Percentiles rank a stretch among this genome's conserved stretches.
phyloP scores from a whole-genome alignment of 2,797 vertebrate genomes.

The Sandelia bainsii region DNA sequence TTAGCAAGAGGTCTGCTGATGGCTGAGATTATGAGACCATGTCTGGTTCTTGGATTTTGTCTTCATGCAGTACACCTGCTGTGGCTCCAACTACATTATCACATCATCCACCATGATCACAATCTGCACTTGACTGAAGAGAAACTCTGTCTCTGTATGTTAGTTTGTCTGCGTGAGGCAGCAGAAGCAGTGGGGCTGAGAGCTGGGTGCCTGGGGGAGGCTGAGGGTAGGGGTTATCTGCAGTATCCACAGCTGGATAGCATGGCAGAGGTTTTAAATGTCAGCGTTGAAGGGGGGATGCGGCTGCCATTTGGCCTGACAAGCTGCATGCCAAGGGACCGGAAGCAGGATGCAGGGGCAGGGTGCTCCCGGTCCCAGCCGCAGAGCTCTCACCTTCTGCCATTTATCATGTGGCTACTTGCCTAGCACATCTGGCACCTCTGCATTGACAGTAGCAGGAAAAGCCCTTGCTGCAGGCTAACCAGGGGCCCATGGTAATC shows the following conservation, averaged over 20 bases:
- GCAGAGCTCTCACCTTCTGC: constrained; percentile 76
- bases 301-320: constrained; percentile 80
- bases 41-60: neutral
- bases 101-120: neutral
- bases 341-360: constrained; percentile 74
- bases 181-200: constrained; percentile 46
- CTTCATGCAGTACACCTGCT: neutral
- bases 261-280: constrained; percentile 85
- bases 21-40: neutral
- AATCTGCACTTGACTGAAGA: constrained; percentile 25
- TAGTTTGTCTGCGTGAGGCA: constrained; percentile 59
- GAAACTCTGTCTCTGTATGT: constrained; percentile 47
- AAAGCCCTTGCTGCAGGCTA: constrained; percentile 67
- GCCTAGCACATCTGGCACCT: constrained; percentile 77
- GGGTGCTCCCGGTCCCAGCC: constrained; percentile 68
- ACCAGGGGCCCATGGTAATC: constrained; percentile 50
- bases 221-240: constrained; percentile 45
- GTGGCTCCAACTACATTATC: neutral
- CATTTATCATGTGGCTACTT: constrained; percentile 79
- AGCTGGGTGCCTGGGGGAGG: constrained; percentile 50
- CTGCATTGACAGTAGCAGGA: constrained; percentile 53
- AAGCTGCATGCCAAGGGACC: constrained; percentile 74
- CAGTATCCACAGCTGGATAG: constrained; percentile 82
- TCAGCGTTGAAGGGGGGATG: constrained; percentile 78
- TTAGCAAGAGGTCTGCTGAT: neutral